Evolutionary conservation across 2,113 vertebrate species (phyloP), one percentile per base, ranked within the genome.

Genomic region (Rana temporaria): DNA sequence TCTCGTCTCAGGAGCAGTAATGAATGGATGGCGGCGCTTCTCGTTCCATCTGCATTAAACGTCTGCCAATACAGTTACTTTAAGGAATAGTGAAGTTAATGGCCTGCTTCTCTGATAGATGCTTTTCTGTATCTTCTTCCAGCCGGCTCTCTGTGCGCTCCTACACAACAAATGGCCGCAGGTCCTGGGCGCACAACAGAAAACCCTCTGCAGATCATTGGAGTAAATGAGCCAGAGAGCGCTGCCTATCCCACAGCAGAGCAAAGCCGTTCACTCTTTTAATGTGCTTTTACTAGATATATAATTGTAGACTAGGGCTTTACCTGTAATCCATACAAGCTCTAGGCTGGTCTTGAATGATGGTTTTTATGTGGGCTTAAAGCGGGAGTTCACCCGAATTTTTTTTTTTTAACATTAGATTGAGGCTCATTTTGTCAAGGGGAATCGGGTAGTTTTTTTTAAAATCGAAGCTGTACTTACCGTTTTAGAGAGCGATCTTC

Each of bases 31-130:
- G 16, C 26, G 62, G 62, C 1, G 9, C 30, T 65, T 19, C 71
- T 59, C 67, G 16, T 63, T 68, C 71, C 67, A 66, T 75, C 80
- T 75, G 53, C 80, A 75, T 82, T 82, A 75, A 34, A 67, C 52
- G 18, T 82, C 80, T 82, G 71, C 71, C 80, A 67, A 82, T 75
- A 74, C 70, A 18, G 80, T 82, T 75, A 67, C 80, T 75, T 82
- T 82, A 82, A 82, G 80, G 71, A 82, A 75, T 75, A 57, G 80
- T 22, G n/a, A 20, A 59, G 69, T 75, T 82, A 82, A 82, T 82
- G 80, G 15, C n/a, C 70, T 75, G 22, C 62, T 48, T 20, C 53
- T 59, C 52, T 75, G 80, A 82, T 75, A 55, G 66, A 82, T 82
- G 62, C 55, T 48, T 30, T 59, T 30, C 32, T 60, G 30, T 12